phyloP scores from a whole-genome alignment of 2,888 invertebrate species.

The Protonemura montana region DNA sequence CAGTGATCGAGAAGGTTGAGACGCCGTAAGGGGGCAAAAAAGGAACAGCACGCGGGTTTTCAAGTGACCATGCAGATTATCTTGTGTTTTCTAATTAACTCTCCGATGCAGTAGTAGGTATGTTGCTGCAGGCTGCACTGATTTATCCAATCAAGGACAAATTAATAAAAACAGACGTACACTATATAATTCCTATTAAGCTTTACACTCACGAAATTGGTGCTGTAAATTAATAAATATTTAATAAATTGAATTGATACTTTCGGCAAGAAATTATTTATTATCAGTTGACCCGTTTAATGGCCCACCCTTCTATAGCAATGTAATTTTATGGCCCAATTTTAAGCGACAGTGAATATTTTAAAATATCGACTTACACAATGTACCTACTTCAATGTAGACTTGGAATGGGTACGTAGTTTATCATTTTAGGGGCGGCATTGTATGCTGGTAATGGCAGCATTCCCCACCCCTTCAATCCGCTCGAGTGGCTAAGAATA shows the following conservation, averaged over 20 bases:
- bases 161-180: neutral
- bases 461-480: neutral
- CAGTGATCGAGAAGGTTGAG: neutral
- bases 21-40: neutral
- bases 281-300: neutral
- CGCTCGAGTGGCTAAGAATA: slow-evolving; percentile 19
- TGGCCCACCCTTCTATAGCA: neutral
- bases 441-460: neutral
- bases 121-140: neutral
- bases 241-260: neutral
- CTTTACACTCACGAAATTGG: neutral
- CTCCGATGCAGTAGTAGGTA: neutral
- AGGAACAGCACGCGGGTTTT: neutral
- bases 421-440: neutral
- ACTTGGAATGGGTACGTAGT: neutral
- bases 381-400: neutral
- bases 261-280: neutral
- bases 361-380: slow-evolving; percentile 24
- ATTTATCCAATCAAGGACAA: neutral
- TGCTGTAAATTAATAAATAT: neutral
- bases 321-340: neutral
- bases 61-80: neutral
- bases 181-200: neutral
- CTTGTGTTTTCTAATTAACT: neutral
- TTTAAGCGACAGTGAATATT: slow-evolving; percentile 18